Evolutionary conservation across 2,797 vertebrate genomes (phyloP), one percentile per base, ranked within the genome.

Genomic region (Pagetopsis macropterus): DNA sequence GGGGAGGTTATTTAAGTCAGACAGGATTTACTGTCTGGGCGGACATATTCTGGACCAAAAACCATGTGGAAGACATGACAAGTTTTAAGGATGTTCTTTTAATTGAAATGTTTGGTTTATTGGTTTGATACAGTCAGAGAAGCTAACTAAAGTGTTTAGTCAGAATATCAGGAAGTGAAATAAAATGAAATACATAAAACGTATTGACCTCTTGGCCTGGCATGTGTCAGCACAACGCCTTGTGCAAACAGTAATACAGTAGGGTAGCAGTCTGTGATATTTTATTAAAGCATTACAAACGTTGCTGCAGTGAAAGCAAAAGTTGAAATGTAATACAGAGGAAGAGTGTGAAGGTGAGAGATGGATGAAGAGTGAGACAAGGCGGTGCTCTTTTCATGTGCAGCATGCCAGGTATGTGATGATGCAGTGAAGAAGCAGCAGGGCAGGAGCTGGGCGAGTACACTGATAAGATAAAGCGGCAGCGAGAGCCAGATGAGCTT

Each of bases 401-500:
- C 79, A 82, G 87, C 87, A 83, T 81, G 83, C 65, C 76, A 84
- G 84, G 76, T 82, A 84, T 78, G 80, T 76, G 75, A 43, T 46
- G 58, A 75, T 63, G 81, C 72, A 63, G 80, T 62, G 80, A 76
- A 81, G 76, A 82, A 74, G 59, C 33, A 37, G 33, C 33, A 37
- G 33, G 33, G 33, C 33, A 37, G 64, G 65, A 79, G 76, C 43
- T 3, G 65, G 66, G 74, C 49, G 31, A 83, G 78, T 13, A 78
- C 61, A 62, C 51, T 87, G 92, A 94, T 94, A 92, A 95, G 93
- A 95, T 95, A 95, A 93, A 84, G 85, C 81, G 56, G 81, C 73
- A 43, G 85, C 84, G 84, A 63, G 44, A 80, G 75, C 78, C 83
- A 89, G 87, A 91, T 89, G 83, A 90, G 88, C 85, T 73, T 77